Evolutionary conservation across 2,797 vertebrate genomes (phyloP).

Genomic region (Trachurus trachurus): DNA sequence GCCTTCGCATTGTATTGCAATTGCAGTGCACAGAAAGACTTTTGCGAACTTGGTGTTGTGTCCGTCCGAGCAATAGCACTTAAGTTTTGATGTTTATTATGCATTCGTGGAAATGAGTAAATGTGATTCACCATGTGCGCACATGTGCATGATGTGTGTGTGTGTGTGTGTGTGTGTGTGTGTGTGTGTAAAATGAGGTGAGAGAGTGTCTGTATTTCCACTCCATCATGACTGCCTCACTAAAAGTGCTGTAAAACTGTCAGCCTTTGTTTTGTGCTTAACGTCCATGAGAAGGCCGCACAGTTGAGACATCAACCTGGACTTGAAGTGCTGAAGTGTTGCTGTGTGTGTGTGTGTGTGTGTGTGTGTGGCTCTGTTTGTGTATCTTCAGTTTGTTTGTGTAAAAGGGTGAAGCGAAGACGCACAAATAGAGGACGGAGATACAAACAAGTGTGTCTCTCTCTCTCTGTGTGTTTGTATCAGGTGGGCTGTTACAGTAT

Average conservation of each 20-base stretch:
- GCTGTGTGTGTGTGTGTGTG: constrained; percentile 49
- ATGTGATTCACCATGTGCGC: not conserved
- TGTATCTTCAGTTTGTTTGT: constrained; percentile 44
- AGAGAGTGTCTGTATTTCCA: constrained; percentile 18
- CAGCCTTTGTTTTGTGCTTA: constrained; percentile 58
- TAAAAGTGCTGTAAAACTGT: constrained; percentile 49
- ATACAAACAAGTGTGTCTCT: constrained; percentile 40
- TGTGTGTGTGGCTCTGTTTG: constrained; percentile 52
- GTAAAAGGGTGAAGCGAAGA: constrained; percentile 25
- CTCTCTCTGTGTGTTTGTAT: constrained; percentile 25
- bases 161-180: not conserved
- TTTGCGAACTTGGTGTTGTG: no score
- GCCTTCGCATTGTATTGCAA: no score
- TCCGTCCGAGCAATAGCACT: no score
- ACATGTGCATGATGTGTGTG: no score
- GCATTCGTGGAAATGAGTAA: constrained; percentile 1
- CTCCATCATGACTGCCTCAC: constrained; percentile 26
- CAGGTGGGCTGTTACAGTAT: not conserved
- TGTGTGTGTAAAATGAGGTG: not conserved
- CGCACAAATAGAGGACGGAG: constrained; percentile 18
- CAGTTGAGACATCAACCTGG: constrained; percentile 67
- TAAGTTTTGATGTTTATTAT: not conserved
- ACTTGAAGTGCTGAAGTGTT: constrained; percentile 45
- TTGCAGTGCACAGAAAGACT: no score
- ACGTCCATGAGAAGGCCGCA: constrained; percentile 40